phyloP scores from a whole-genome alignment of 2,888 invertebrate genomes.

The Pterostichus niger region DNA sequence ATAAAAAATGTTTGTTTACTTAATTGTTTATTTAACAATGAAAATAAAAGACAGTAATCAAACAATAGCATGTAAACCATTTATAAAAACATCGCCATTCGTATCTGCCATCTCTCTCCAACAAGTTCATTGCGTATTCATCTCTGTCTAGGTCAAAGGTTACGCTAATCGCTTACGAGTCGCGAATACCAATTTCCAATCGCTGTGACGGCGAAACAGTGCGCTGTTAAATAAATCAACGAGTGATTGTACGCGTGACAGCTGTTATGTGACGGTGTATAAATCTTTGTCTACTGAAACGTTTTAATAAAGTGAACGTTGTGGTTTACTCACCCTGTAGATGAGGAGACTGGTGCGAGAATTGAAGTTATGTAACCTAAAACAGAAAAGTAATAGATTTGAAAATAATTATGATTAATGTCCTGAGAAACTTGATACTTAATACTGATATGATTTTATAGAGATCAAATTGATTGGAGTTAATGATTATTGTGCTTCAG shows the following conservation, averaged over 20 bases:
- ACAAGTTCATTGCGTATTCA: constrained; percentile 14
- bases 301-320: constrained; percentile 3
- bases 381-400: constrained; percentile 16
- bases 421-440: constrained; percentile 15
- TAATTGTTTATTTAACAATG: background rate
- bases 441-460: constrained; percentile 15
- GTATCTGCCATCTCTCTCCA: constrained; percentile 10
- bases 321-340: constrained; percentile 8
- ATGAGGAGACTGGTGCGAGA: constrained; percentile 5
- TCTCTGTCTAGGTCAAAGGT: constrained; percentile 55
- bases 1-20: too few relatives aligned
- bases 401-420: constrained; percentile 39
- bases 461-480: constrained; percentile 24
- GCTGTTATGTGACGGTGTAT: background rate
- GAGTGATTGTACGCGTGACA: constrained; percentile 14
- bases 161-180: constrained; percentile 52
- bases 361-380: constrained; percentile 16
- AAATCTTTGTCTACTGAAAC: background rate
- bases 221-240: constrained; percentile 26
- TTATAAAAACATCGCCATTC: constrained; percentile 51
- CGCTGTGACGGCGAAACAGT: constrained; percentile 1
- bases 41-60: constrained; percentile 26
- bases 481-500: constrained; percentile 25
- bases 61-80: constrained; percentile 9
- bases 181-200: constrained; percentile 51